A percentile compares a stretch with the other conserved stretches of the same genome.
Conservation (phyloP, 1,140 invertebrate species). For the Mamestra configurata region DNA sequence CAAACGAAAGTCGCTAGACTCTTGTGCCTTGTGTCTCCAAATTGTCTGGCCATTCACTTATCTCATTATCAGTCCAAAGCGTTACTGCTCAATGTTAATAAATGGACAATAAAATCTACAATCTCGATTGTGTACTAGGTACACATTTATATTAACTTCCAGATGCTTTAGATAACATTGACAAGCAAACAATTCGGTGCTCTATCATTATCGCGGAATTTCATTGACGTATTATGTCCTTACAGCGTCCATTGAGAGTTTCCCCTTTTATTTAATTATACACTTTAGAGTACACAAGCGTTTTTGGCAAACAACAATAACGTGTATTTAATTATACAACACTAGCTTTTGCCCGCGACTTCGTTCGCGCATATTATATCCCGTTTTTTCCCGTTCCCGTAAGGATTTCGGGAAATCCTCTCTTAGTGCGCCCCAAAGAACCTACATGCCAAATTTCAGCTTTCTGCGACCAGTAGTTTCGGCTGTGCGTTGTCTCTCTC, state of each 20-base stretch:
- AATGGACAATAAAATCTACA: conserved; percentile 63
- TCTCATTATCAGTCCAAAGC: conserved; percentile 57
- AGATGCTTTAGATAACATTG: conserved; percentile 57
- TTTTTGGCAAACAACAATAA: not conserved
- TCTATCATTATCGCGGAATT: conserved; percentile 50
- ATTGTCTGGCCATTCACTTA: conserved; percentile 55
- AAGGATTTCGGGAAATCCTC: too few relatives aligned
- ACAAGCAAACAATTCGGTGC: conserved; percentile 54
- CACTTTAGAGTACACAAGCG: not conserved
- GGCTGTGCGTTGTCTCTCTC: too few relatives aligned
- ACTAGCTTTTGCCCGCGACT: too few relatives aligned
- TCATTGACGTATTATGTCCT: conserved; percentile 18
- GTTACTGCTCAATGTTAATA: conserved; percentile 55
- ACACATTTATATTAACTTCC: conserved; percentile 57
- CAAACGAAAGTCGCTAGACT: conserved; percentile 19
- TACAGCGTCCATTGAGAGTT: not conserved
- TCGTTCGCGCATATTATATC: too few relatives aligned
- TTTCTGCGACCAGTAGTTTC: too few relatives aligned
- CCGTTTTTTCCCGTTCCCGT: too few relatives aligned
- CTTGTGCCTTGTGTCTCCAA: conserved; percentile 25
- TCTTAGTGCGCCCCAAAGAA: too few relatives aligned
- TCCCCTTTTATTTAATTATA: not conserved
- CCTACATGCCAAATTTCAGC: too few relatives aligned
- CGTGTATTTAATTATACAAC: not conserved
- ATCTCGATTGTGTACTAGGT: conserved; percentile 57